Percentiles rank a stretch among this genome's conserved stretches.
phyloP scores from a whole-genome alignment of 2,797 vertebrate species.

The Aplochiton taeniatus region DNA sequence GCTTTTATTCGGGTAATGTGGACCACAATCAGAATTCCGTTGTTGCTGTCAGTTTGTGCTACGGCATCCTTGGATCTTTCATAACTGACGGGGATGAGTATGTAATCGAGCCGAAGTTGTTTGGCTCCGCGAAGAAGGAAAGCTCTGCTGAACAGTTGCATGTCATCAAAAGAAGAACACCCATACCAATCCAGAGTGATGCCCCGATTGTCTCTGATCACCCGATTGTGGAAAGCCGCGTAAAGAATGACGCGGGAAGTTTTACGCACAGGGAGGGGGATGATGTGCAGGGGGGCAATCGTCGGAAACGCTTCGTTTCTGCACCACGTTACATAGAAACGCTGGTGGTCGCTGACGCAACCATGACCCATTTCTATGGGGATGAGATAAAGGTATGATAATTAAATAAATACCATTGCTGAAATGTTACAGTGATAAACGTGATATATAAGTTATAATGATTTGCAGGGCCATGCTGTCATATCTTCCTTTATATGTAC shows the following conservation, averaged over 20 bases:
- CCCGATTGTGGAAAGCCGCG: conserved; percentile 24
- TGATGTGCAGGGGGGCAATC: conserved; percentile 56
- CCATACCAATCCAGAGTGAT: conserved; percentile 10
- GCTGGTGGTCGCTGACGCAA: conserved; percentile 87
- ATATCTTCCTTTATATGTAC: no score
- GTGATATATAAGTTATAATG: no score
- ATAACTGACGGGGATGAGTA: conserved; percentile 82
- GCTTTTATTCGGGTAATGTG: conserved; percentile 87
- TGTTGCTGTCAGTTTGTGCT: conserved; percentile 87
- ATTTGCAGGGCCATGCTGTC: no score
- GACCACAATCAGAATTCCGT: conserved; percentile 76
- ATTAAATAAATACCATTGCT: no score
- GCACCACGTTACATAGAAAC: conserved; percentile 93
- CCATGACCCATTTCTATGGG: conserved; percentile 90
- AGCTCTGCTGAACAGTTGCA: conserved; percentile 73
- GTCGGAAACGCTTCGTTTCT: conserved; percentile 84
- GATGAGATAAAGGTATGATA: conserved; percentile 87
- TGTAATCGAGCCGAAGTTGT: conserved; percentile 79
- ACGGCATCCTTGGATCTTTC: conserved; percentile 86
- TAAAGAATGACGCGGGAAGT: conserved; percentile 29
- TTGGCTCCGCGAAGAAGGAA: conserved; percentile 17
- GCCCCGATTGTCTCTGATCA: conserved; percentile 47
- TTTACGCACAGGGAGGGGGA: conserved; percentile 46
- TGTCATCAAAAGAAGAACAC: conserved; percentile 74
- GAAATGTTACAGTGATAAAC: no score